A percentile compares a stretch with the other conserved stretches of the same genome.
Evolutionary conservation across 2,888 invertebrate genomes (phyloP).

Genomic region (Helleia helle): DNA sequence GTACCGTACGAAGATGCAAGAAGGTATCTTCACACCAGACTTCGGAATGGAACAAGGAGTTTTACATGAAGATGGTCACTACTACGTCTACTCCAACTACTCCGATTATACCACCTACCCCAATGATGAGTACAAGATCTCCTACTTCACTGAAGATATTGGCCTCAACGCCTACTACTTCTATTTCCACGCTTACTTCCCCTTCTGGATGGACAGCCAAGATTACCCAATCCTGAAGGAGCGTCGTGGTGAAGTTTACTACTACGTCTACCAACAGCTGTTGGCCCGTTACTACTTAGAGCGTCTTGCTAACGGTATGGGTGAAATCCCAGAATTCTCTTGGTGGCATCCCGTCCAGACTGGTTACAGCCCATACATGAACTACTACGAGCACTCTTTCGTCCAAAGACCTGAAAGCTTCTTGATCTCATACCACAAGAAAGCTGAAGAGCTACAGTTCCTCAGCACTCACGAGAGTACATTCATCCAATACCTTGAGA

Average conservation of each 20-base stretch:
- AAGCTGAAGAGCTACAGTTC: conserved; percentile 60
- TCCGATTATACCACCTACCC: conserved; percentile 64
- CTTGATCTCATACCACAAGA: conserved; percentile 65
- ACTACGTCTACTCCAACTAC: conserved; percentile 73
- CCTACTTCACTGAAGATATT: conserved; percentile 82
- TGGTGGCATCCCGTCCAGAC: conserved; percentile 74
- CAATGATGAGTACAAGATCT: conserved; percentile 73
- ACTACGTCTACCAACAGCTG: conserved; percentile 78
- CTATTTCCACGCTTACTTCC: conserved; percentile 75
- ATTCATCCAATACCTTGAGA: conserved; percentile 61
- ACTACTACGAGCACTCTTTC: conserved; percentile 34
- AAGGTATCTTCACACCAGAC: conserved; percentile 35
- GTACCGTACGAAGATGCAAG: conserved; percentile 54
- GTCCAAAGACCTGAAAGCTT: conserved; percentile 58
- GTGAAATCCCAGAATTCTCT: conserved; percentile 75
- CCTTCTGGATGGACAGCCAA: conserved; percentile 76
- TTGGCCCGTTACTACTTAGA: conserved; percentile 81
- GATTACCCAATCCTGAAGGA: conserved; percentile 62
- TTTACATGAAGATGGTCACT: conserved; percentile 47
- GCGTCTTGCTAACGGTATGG: conserved; percentile 77
- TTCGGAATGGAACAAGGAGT: conserved; percentile 47
- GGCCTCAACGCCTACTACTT: conserved; percentile 79
- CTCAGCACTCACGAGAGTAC: conserved; percentile 75
- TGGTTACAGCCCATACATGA: conserved; percentile 34
- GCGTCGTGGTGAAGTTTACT: conserved; percentile 78